Evolutionary conservation across 1,140 invertebrate genomes (phyloP).

Genomic region (Drosophila ambigua): DNA sequence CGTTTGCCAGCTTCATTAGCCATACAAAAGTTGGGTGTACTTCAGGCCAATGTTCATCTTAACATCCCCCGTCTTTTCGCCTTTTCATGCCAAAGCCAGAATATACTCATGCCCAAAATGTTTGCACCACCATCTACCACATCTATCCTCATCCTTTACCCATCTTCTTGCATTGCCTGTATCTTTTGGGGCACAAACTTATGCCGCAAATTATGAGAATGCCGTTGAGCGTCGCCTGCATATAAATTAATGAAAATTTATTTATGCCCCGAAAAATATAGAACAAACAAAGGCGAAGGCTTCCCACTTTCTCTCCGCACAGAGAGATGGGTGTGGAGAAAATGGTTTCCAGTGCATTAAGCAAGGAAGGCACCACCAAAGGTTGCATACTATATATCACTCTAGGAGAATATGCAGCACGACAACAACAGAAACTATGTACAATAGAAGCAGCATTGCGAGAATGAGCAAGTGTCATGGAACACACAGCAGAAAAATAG

Average conservation of each 20-base stretch:
- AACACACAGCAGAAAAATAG: slow-evolving; percentile 20
- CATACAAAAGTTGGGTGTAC: slow-evolving; percentile 58
- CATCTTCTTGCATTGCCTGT: slow-evolving; percentile 16
- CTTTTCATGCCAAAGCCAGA: slow-evolving; percentile 14
- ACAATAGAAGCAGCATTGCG: slow-evolving; percentile 14
- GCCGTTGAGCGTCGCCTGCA: slow-evolving; percentile 46
- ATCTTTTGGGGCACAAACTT: slow-evolving; percentile 56
- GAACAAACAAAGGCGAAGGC: slow-evolving; percentile 41
- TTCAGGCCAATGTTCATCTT: slow-evolving; percentile 66
- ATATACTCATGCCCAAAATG: slow-evolving; percentile 45
- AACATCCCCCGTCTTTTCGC: slow-evolving; percentile 28
- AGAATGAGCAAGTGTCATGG: slow-evolving; percentile 58
- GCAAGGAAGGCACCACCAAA: slow-evolving; percentile 35
- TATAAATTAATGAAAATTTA: slow-evolving; percentile 82
- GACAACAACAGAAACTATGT: no score
- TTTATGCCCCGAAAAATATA: slow-evolving; percentile 71
- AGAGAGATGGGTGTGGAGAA: slow-evolving; percentile 3
- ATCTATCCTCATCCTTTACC: slow-evolving; percentile 16
- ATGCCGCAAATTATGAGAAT: slow-evolving; percentile 62
- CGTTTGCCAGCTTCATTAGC: slow-evolving; percentile 64
- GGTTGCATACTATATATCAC: slow-evolving; percentile 45
- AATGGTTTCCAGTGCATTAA: slow-evolving; percentile 72
- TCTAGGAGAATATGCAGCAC: slow-evolving; percentile 33
- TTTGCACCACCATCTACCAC: slow-evolving; percentile 4
- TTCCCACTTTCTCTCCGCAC: neutral